A percentile compares a stretch with the other conserved stretches of the same genome.
These are phyloP conservation scores for Sceliomorpha sp. DNA, from an alignment of 2,888 invertebrate genomes.

Conservation along the genomic window DNA sequence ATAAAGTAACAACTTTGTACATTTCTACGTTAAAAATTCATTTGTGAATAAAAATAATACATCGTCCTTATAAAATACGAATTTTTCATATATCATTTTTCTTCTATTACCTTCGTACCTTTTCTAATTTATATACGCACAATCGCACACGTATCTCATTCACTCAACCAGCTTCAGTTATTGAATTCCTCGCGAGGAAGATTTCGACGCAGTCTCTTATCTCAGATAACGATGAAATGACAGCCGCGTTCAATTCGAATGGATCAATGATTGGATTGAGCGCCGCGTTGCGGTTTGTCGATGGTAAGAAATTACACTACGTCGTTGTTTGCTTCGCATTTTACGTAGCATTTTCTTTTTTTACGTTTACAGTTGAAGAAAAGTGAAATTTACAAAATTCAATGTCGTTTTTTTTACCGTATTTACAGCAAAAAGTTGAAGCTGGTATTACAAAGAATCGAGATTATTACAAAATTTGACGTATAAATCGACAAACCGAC, in stretches of 20 bases:
- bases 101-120: slow-evolving; percentile 5
- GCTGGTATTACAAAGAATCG: slow-evolving; percentile 25
- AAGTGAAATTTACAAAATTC: too few species aligned
- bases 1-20: slow-evolving; percentile 20
- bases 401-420: background rate
- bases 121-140: slow-evolving; percentile 15
- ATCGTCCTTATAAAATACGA: slow-evolving; percentile 14
- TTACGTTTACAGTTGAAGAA: slow-evolving; percentile 5
- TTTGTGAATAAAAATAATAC: background rate
- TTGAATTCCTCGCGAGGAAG: slow-evolving; percentile 24
- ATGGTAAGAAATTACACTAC: slow-evolving; percentile 50
- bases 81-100: slow-evolving; percentile 36
- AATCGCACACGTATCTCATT: slow-evolving; percentile 27
- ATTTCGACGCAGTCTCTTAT: slow-evolving; percentile 42
- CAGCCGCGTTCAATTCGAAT: slow-evolving; percentile 37
- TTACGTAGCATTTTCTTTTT: slow-evolving; percentile 31
- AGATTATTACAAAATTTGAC: slow-evolving; percentile 20
- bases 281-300: slow-evolving; percentile 47
- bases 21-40: slow-evolving; percentile 3
- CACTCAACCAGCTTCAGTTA: slow-evolving; percentile 40
- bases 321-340: slow-evolving; percentile 45
- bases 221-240: slow-evolving; percentile 43
- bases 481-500: slow-evolving; percentile 7
- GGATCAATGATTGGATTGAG: slow-evolving; percentile 45
- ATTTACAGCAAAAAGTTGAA: slow-evolving; percentile 12